Evolutionary conservation across 2,888 invertebrate genomes (phyloP).

Genomic region (Drosophila mercatorum): DNA sequence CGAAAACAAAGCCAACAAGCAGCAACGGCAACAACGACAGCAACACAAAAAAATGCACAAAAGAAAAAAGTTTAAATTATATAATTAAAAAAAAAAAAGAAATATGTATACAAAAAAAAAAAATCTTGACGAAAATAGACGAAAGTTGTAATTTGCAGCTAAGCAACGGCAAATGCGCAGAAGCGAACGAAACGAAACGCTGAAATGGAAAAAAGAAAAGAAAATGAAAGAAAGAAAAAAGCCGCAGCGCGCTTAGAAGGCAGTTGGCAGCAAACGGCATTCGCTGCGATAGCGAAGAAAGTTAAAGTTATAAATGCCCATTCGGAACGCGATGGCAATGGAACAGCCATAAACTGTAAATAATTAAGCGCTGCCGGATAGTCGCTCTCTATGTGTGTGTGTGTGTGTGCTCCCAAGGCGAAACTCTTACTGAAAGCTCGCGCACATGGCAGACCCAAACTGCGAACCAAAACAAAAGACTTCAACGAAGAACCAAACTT

Average conservation of each 20-base stretch:
- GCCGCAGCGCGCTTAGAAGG: constrained; percentile 59
- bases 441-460: constrained; percentile 72
- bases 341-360: constrained; percentile 70
- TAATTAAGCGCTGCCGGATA: constrained; percentile 54
- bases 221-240: constrained; percentile 42
- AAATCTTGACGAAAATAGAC: constrained; percentile 81
- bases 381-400: constrained; percentile 14
- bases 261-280: constrained; percentile 53
- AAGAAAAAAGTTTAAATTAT: constrained; percentile 75
- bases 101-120: constrained; percentile 53
- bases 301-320: constrained; percentile 76
- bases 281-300: constrained; percentile 69
- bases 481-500: constrained; percentile 76
- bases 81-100: constrained; percentile 74
- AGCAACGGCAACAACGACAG: neutral
- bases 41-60: constrained; percentile 13
- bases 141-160: constrained; percentile 78
- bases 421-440: constrained; percentile 66
- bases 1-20: constrained; percentile 56
- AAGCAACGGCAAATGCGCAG: constrained; percentile 33
- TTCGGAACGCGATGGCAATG: constrained; percentile 66
- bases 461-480: constrained; percentile 77
- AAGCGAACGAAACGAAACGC: constrained; percentile 45
- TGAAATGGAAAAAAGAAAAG: constrained; percentile 24
- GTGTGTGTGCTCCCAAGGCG: constrained; percentile 63